These are phyloP conservation scores for Neodiprion lecontei DNA, from an alignment of 1,140 invertebrate genomes.

Conservation along the genomic window DNA sequence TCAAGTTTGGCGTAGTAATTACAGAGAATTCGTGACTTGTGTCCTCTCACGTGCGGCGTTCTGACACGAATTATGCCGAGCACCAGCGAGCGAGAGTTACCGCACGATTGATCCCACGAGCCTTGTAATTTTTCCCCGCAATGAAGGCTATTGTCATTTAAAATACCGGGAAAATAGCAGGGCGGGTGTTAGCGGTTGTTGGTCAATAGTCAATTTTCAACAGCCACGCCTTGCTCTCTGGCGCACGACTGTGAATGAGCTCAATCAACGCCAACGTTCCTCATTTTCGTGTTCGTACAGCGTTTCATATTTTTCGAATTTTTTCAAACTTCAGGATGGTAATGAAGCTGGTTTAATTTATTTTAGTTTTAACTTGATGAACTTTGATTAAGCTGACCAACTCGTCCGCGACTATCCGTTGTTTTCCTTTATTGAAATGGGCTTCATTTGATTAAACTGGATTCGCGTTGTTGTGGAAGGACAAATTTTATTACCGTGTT, in stretches of 20 bases:
- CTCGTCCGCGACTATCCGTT: background rate
- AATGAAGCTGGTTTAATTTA: background rate
- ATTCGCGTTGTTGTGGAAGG: background rate
- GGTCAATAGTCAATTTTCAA: background rate
- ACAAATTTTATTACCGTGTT: too few relatives aligned
- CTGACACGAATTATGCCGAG: background rate
- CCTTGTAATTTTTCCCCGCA: background rate
- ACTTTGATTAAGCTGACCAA: background rate
- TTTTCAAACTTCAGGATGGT: background rate
- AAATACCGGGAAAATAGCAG: background rate
- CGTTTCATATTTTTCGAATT: background rate
- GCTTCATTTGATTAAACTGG: background rate
- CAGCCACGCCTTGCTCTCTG: background rate
- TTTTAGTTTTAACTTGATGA: background rate
- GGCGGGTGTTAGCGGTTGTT: background rate
- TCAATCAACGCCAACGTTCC: background rate
- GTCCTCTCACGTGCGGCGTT: background rate
- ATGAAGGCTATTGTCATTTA: background rate
- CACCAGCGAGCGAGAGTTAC: background rate
- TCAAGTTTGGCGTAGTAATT: slow-evolving; percentile 4
- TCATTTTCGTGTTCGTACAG: background rate
- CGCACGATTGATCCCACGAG: background rate
- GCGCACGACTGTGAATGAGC: background rate
- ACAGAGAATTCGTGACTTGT: background rate
- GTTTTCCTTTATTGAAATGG: background rate